These are phyloP conservation scores for Tinamus guttatus DNA, from an alignment of 2,113 vertebrate species.

Conservation along the genomic window DNA sequence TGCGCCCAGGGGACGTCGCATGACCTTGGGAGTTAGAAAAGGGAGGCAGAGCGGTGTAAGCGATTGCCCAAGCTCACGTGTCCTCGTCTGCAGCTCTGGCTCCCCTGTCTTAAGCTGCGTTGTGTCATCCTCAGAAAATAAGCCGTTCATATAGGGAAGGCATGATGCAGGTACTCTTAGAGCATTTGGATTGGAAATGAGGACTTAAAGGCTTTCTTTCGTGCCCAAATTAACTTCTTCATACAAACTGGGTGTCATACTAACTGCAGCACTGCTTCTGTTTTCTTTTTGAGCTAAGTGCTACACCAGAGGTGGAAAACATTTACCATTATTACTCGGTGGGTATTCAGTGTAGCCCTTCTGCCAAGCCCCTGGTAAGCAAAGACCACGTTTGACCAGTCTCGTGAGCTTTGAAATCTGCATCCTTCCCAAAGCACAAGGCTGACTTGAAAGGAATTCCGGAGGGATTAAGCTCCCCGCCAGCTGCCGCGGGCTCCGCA, in stretches of 20 bases:
- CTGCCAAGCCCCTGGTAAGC: background rate
- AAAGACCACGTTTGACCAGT: background rate
- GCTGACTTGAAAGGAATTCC: background rate
- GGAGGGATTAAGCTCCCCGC: background rate
- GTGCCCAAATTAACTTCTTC: background rate
- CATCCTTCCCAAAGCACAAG: background rate
- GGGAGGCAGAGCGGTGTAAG: background rate
- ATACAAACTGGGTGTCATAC: background rate
- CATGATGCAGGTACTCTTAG: background rate
- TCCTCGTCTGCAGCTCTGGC: fast-evolving
- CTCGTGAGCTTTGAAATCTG: background rate
- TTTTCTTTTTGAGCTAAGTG: background rate
- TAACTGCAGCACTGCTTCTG: fast-evolving
- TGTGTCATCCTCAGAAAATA: background rate
- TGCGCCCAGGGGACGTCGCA: background rate
- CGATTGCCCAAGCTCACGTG: background rate
- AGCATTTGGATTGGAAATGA: background rate
- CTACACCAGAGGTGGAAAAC: background rate
- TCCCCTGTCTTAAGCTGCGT: background rate
- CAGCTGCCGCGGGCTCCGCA: background rate
- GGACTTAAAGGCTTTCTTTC: background rate
- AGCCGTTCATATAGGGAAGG: background rate
- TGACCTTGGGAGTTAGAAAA: background rate
- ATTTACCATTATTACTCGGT: background rate
- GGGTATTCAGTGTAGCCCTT: background rate